phyloP scores from a whole-genome alignment of 2,113 vertebrate species.

The Mixornis gularis region DNA sequence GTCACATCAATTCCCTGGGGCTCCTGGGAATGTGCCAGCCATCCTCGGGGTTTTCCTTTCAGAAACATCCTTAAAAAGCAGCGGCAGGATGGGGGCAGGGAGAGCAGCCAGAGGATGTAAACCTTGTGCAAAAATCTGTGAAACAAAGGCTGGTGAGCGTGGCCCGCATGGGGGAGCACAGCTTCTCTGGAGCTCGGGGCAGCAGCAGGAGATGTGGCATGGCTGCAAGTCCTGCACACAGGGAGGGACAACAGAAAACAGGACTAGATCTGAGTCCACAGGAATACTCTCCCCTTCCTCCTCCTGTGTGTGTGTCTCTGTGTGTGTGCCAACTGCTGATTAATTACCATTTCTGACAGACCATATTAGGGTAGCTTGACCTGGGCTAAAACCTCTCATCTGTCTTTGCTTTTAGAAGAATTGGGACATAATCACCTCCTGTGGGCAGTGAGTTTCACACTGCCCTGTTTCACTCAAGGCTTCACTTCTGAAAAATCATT shows the following conservation, averaged over 20 bases:
- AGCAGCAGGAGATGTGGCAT: background rate
- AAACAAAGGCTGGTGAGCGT: background rate
- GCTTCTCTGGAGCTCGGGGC: background rate
- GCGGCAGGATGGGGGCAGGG: background rate
- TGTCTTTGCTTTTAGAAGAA: background rate
- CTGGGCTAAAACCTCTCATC: background rate
- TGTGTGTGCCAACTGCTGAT: background rate
- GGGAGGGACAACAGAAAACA: background rate
- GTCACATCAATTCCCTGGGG: background rate
- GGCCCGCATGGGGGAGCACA: fast-evolving
- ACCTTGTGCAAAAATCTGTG: background rate
- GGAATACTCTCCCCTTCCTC: background rate
- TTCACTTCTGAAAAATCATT: background rate
- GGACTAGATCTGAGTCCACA: background rate
- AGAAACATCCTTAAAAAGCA: background rate
- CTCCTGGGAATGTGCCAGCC: background rate
- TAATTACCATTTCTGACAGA: background rate
- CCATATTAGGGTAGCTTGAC: background rate
- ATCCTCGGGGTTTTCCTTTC: background rate
- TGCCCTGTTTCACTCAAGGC: background rate
- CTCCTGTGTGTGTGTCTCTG: background rate
- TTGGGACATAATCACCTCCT: background rate
- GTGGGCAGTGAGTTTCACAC: background rate
- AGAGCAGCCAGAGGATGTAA: background rate
- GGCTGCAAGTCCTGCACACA: background rate